Percentiles rank a stretch among this genome's conserved stretches.
These are phyloP conservation scores for Heliconius erato DNA, from an alignment of 2,888 invertebrate species.

Conservation along the genomic window DNA sequence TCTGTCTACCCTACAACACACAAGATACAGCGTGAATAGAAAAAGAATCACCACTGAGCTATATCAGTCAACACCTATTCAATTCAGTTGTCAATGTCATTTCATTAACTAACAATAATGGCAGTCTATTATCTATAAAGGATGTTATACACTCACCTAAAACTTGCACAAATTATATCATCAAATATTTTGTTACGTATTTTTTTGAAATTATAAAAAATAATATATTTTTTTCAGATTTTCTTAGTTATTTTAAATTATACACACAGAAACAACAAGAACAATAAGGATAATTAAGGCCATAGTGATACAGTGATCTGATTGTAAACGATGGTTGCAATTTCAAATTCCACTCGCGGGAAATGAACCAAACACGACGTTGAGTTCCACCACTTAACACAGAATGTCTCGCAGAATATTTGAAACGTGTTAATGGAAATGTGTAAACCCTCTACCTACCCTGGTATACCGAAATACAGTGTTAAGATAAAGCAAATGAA, in stretches of 20 bases:
- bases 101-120: constrained; percentile 66
- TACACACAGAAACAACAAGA: background rate
- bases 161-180: background rate
- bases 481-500: background rate
- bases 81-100: constrained; percentile 50
- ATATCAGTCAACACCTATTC: constrained; percentile 1
- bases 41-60: background rate
- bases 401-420: background rate
- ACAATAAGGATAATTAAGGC: too few relatives aligned
- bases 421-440: background rate
- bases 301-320: background rate
- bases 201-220: too few relatives aligned
- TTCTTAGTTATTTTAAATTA: background rate
- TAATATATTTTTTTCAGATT: background rate
- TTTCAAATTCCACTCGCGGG: too few relatives aligned
- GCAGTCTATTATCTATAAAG: constrained; percentile 72
- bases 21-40: too few relatives aligned
- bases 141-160: constrained; percentile 38
- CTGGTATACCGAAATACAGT: background rate
- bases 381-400: background rate
- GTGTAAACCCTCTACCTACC: background rate
- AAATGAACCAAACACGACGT: background rate
- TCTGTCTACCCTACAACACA: too few relatives aligned
- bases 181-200: too few relatives aligned
- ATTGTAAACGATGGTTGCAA: too few relatives aligned